Evolutionary conservation across 53 echinoderm and acorn worm species (phyloP).

Genomic region (Holothuria scabra): DNA sequence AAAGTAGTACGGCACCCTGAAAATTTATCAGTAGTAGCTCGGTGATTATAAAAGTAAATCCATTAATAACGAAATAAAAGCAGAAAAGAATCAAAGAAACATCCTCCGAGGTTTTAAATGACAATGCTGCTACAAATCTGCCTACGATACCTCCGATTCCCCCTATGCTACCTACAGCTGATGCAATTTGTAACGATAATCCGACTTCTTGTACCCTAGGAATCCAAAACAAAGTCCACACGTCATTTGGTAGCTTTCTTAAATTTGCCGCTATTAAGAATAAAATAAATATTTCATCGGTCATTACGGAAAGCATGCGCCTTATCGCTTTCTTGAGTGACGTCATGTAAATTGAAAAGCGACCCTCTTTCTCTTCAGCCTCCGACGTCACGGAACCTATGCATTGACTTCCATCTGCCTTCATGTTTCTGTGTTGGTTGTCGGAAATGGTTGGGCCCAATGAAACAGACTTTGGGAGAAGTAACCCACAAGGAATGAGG

Average conservation of each 20-base stretch:
- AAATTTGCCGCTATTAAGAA: conserved; percentile 35
- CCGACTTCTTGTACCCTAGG: not conserved
- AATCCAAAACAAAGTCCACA: conserved; percentile 24
- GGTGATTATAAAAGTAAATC: not conserved
- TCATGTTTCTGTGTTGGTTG: too few relatives aligned
- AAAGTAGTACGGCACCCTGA: not conserved
- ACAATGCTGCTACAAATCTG: conserved; percentile 1
- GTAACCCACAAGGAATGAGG: conserved; percentile 4
- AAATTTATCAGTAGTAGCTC: not conserved
- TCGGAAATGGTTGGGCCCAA: too few relatives aligned
- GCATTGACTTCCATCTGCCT: too few relatives aligned
- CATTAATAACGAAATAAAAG: conserved; percentile 5
- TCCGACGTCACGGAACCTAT: too few relatives aligned
- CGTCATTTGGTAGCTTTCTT: conserved; percentile 38
- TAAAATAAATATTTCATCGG: not conserved
- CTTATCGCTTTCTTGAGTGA: too few relatives aligned
- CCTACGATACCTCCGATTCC: conserved; percentile 9
- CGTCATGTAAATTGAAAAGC: too few relatives aligned
- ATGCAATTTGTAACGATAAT: not conserved
- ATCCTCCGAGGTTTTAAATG: not conserved
- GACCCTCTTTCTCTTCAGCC: too few relatives aligned
- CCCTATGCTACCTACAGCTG: not conserved
- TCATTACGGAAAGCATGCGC: too few relatives aligned
- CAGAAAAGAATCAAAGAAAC: not conserved
- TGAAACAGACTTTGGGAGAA: not conserved